A percentile compares a stretch with the other conserved stretches of the same genome.
Evolutionary conservation across 2,113 vertebrate genomes (phyloP).

Genomic region (Rhombomys opimus): DNA sequence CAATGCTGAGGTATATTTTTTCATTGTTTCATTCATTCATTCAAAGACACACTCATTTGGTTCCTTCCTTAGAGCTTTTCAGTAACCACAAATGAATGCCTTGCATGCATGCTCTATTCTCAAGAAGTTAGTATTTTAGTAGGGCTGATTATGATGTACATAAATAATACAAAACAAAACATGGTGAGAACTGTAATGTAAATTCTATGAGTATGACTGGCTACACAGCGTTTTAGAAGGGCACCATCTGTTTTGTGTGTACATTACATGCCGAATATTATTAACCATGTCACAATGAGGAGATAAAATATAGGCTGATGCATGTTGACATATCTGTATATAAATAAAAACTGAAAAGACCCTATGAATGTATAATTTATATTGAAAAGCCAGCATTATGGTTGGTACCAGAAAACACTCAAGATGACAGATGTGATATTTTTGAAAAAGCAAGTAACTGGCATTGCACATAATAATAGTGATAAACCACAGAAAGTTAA

Average conservation of each 20-base stretch:
- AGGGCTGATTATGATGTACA: constrained; percentile 26
- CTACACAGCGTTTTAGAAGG: constrained; percentile 37
- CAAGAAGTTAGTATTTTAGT: constrained; percentile 63
- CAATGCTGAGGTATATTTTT: constrained; percentile 27
- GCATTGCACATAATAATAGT: constrained; percentile 62
- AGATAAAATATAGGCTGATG: constrained; percentile 71
- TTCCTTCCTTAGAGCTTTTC: constrained; percentile 21
- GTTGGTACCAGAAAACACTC: constrained; percentile 66
- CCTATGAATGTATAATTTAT: constrained; percentile 37
- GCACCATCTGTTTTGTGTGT: constrained; percentile 57
- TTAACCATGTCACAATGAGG: constrained; percentile 34
- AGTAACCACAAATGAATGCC: constrained; percentile 10
- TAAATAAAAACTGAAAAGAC: constrained; percentile 72
- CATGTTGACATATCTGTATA: constrained; percentile 48
- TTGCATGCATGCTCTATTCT: background rate
- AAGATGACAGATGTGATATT: constrained; percentile 69
- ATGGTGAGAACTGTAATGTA: constrained; percentile 47
- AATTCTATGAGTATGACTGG: constrained; percentile 17
- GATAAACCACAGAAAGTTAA: constrained; percentile 77
- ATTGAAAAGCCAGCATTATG: constrained; percentile 55
- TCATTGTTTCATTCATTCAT: constrained; percentile 32
- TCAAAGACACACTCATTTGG: constrained; percentile 19
- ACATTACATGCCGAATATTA: constrained; percentile 53
- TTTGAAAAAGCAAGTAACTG: constrained; percentile 55
- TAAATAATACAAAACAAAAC: constrained; percentile 64